Percentiles rank a stretch among this genome's conserved stretches.
phyloP scores from a whole-genome alignment of 2,113 vertebrate species.

The Ancistrus triradiatus region DNA sequence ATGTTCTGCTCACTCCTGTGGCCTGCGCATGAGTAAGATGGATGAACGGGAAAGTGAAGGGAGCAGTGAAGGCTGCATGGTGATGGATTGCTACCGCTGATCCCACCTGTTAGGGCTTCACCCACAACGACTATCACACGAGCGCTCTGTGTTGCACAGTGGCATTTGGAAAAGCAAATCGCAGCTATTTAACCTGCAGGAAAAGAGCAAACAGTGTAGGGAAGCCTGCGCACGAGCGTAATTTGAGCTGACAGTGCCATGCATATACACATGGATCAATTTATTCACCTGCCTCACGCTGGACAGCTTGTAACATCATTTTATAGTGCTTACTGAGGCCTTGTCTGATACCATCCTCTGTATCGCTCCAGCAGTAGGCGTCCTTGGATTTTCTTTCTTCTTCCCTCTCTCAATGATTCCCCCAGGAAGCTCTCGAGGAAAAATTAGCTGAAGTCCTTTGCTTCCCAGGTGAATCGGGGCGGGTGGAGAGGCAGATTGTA shows the following conservation, averaged over 20 bases:
- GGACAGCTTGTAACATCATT: background rate
- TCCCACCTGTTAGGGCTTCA: conserved; percentile 17
- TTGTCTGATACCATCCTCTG: too few species aligned
- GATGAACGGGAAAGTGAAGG: conserved; percentile 27
- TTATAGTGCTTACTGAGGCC: background rate
- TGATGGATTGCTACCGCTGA: conserved; percentile 39
- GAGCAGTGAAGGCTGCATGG: conserved; percentile 13
- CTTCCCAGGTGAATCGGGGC: conserved; percentile 60
- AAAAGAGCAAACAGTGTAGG: background rate
- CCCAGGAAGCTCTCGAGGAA: conserved; percentile 49
- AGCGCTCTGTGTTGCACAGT: background rate
- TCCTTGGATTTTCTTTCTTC: conserved; percentile 35
- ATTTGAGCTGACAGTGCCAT: background rate
- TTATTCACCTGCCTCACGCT: background rate
- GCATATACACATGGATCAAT: background rate
- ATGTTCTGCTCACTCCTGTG: background rate
- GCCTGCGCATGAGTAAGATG: conserved; percentile 10
- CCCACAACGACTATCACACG: background rate
- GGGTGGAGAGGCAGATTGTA: conserved; percentile 58
- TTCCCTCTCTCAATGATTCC: conserved; percentile 54
- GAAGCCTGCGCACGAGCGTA: background rate
- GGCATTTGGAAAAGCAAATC: background rate
- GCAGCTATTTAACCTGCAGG: background rate
- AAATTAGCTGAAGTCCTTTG: conserved; percentile 37
- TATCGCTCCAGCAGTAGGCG: conserved; percentile 11